Evolutionary conservation across 64 coral and sea anemone species (phyloP), one percentile per base, ranked within the genome.

Genomic region (Acropora tenuis): DNA sequence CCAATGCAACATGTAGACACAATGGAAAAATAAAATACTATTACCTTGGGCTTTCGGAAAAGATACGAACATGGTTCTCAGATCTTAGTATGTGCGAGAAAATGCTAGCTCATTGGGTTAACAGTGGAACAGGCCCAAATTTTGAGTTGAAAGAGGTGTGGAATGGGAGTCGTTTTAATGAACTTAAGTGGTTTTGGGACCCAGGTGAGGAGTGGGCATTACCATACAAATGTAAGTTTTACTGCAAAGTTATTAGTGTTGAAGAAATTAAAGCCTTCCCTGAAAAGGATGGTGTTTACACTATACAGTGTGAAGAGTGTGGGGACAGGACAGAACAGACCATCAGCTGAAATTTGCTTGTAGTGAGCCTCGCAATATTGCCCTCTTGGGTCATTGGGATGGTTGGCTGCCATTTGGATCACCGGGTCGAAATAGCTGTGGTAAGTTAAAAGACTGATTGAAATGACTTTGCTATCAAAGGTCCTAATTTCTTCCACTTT

Each of bases 91-190:
- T 91, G 80, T 91, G 89, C 45, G 10, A 75, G 15, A 74, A 83
- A 10, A 91, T 91, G 89, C 18, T 91, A 47, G 43, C 78, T 7
- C 89, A 91, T 58, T 91, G 89, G 89, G 0, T 16, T 40, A 75
- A 91, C 20, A 43, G 44, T 44, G 89, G 89, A 58, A 13, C 11
- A 7, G 79, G 78, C 18, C 5, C 78, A 41, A 75, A 83, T 47
- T 58, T 75, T 63, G 59, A 63, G 12, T 63, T 63, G 12, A 63
- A 12, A 8, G 59, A 63, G 15, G 59, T 63, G 10, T 63, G 59
- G 59, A 13, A 63, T 63, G 59, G 8, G 59, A 12, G 8, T 4
- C n/a, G 58, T 41, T 77, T 89, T 15, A 79, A 66, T 67, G 75
- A 89, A 47, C 41, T 79, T 0, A 5, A 1, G 3, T 89, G 87